Evolutionary conservation across 2,113 vertebrate species (phyloP).

Genomic region (Genyomyrus donnyi): DNA sequence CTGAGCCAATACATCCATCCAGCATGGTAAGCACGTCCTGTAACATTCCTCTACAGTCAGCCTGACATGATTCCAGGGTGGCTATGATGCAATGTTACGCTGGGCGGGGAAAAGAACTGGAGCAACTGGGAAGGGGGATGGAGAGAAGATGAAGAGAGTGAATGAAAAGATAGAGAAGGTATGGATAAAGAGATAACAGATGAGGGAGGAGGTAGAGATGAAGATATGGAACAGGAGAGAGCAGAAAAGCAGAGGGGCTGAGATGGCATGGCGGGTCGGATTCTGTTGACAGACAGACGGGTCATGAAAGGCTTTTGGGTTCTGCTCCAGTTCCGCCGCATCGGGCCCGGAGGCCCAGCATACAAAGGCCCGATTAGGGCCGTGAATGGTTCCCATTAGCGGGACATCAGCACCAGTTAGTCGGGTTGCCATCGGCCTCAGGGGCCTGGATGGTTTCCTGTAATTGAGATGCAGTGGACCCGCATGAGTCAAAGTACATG

Average conservation of each 20-base stretch:
- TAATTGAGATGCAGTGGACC: constrained; percentile 36
- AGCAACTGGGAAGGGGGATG: not conserved
- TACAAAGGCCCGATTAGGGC: constrained; percentile 55
- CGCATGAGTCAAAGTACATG: constrained; percentile 8
- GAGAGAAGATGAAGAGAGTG: not conserved
- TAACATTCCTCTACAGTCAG: not conserved
- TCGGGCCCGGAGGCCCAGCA: constrained; percentile 30
- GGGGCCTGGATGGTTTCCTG: constrained; percentile 31
- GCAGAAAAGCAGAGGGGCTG: not conserved
- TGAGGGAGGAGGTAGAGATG: not conserved
- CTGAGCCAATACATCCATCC: not conserved
- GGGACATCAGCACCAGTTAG: constrained; percentile 48
- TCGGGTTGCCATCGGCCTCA: constrained; percentile 25
- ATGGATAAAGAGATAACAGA: not conserved
- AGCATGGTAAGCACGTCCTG: not conserved
- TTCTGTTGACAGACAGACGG: not conserved
- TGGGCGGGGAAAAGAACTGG: not conserved
- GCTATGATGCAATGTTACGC: not conserved
- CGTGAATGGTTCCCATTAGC: constrained; percentile 55
- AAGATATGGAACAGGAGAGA: not conserved
- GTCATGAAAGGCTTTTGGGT: not conserved
- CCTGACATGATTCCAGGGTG: not conserved
- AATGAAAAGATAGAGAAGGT: not conserved
- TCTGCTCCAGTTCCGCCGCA: constrained; percentile 53
- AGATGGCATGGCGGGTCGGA: not conserved